Base-by-base conservation (phyloP, 2,113 vertebrate genomes). In the Chaetodon trifascialis region DNA sequence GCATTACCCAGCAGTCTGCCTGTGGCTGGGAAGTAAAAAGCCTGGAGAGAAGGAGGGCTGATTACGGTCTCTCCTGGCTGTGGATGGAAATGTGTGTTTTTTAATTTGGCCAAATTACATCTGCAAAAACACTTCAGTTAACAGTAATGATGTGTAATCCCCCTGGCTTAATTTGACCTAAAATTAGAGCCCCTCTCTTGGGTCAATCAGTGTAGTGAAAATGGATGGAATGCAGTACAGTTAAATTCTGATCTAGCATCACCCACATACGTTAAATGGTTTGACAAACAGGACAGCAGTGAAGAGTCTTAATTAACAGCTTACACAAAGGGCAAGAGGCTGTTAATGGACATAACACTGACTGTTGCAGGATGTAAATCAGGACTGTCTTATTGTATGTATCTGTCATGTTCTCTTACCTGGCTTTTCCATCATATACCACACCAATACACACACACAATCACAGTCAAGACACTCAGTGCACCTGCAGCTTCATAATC, bases 1-100 rank as follows among this genome's bases (percentile, higher is more conserved):
- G 21, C 40, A 25, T 91, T 91, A 82, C 82, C 46, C 71, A 44
- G 52, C n/a, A 58, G 79, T 76, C 55, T 73, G 68, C 62, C 42
- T 25, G 52, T 16, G 38, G 77, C 59, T 47, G 63, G 17, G 66
- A 70, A 81, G 59, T 71, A 23, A 60, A 47, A 75, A 52, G 58
- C 44, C 11, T n/a, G 42, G 23, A 73, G 63, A 69, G 71, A 36
- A 67, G n/a, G 72, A 55, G n/a, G 10, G 38, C 64, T 79, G 76
- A 77, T 73, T 34, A 49, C 11, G 15, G 67, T 79, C 46, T 79
- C n/a, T 23, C 36, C 55, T 74, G 62, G 49, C 9, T 63, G 68
- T 19, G 55, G 23, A 30, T 38, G 60, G 65, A 19, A 38, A 68
- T 59, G 66, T 80, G n/a, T 76, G 46, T 70, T 54, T 59, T 47